Percentiles rank a stretch among this genome's conserved stretches.
phyloP scores from a whole-genome alignment of 2,888 invertebrate genomes.

The Hemithea aestivaria region DNA sequence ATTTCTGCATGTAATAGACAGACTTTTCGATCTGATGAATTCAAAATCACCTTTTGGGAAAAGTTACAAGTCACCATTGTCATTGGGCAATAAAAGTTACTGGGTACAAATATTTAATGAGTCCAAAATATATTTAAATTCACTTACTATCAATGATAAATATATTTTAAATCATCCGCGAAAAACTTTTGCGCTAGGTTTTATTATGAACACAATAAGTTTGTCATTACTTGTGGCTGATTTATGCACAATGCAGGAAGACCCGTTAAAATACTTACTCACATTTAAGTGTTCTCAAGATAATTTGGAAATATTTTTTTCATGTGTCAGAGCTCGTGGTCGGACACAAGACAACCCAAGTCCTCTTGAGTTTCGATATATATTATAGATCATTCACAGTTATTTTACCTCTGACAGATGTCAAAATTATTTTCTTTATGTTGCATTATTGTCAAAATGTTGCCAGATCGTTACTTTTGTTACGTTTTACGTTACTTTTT shows the following conservation, averaged over 20 bases:
- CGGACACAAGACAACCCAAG: conserved; percentile 15
- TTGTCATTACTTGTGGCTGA: background rate
- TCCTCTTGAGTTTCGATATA: conserved; percentile 12
- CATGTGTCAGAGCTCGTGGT: conserved; percentile 10
- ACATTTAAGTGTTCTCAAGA: conserved; percentile 8
- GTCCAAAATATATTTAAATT: conserved; percentile 6
- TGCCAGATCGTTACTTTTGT: too few relatives aligned
- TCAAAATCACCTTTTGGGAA: conserved; percentile 12
- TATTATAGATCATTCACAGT: too few relatives aligned
- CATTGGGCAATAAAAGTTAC: conserved; percentile 8
- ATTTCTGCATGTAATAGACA: conserved; percentile 15
- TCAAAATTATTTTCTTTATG: too few relatives aligned
- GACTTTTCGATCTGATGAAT: conserved; percentile 20
- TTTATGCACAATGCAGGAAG: background rate
- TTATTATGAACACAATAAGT: conserved; percentile 10
- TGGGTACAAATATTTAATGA: conserved; percentile 15
- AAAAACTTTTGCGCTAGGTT: conserved; percentile 13
- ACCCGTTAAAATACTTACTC: background rate
- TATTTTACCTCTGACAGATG: too few relatives aligned
- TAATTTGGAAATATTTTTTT: conserved; percentile 17
- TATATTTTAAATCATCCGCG: conserved; percentile 3
- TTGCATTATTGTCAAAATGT: too few relatives aligned
- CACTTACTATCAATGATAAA: conserved; percentile 3
- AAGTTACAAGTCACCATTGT: conserved; percentile 15
- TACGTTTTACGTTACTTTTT: too few relatives aligned